A percentile compares a stretch with the other conserved stretches of the same genome.
phyloP scores from a whole-genome alignment of 2,113 vertebrate genomes.

The Pongo abelii region DNA sequence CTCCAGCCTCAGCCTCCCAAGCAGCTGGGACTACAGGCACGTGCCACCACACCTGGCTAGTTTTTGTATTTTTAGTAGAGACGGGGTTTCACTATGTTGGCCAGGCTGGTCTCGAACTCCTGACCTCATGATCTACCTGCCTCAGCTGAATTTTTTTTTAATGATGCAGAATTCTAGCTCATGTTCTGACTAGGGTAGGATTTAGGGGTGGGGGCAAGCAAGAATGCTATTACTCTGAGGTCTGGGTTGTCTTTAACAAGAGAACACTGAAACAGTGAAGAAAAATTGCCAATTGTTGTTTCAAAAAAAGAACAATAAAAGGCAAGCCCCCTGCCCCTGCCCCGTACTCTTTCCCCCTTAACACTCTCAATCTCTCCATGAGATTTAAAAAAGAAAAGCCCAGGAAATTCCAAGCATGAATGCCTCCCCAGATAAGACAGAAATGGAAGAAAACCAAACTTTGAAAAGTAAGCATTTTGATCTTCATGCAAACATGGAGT shows the following conservation, averaged over 20 bases:
- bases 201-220: not conserved
- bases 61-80: no score
- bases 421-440: constrained; percentile 74
- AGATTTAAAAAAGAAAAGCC: constrained; percentile 60
- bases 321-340: not conserved
- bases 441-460: constrained; percentile 63
- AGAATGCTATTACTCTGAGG: not conserved
- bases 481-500: constrained; percentile 80
- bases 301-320: not conserved
- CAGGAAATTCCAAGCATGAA: constrained; percentile 71
- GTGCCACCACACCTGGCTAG: no score
- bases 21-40: no score
- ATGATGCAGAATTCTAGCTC: constrained; percentile 8
- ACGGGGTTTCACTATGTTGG: no score
- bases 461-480: constrained; percentile 75
- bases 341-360: not conserved
- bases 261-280: not conserved
- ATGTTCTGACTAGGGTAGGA: not conserved
- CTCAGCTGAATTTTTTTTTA: no score
- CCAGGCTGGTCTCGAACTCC: no score
- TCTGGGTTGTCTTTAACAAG: not conserved
- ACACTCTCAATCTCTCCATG: not conserved
- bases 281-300: not conserved
- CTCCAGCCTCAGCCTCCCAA: not conserved
- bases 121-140: no score